Percentiles rank a stretch among this genome's conserved stretches.
These are phyloP conservation scores for Myiotriccus ornatus DNA, from an alignment of 2,797 vertebrate genomes.

Conservation along the genomic window DNA sequence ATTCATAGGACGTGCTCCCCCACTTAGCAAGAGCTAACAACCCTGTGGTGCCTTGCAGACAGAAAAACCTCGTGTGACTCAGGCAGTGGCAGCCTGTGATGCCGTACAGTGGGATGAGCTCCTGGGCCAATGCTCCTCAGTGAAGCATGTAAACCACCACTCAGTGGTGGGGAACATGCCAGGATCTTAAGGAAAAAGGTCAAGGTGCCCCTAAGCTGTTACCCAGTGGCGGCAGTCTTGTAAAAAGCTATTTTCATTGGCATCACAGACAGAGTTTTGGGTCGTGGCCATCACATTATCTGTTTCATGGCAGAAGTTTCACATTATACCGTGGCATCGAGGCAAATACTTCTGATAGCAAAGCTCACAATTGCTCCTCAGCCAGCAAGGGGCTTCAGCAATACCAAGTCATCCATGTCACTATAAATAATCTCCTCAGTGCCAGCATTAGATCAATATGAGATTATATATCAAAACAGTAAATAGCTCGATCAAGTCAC, in stretches of 20 bases:
- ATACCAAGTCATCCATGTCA: not conserved
- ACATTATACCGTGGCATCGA: rapidly evolving
- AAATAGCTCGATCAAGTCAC: not conserved
- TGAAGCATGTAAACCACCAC: not conserved
- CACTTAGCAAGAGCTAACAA: not conserved
- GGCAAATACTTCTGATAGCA: not conserved
- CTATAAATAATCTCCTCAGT: not conserved
- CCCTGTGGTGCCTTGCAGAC: rapidly evolving
- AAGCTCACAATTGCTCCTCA: not conserved
- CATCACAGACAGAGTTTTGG: not conserved
- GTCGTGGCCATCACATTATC: not conserved
- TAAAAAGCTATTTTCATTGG: not conserved
- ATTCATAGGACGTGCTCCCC: rapidly evolving
- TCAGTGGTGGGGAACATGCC: not conserved
- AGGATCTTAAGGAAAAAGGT: not conserved
- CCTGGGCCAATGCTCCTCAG: not conserved
- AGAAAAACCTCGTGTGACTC: not conserved
- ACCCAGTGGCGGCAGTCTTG: not conserved
- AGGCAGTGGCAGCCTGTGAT: not conserved
- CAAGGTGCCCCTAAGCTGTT: not conserved
- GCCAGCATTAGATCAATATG: not conserved
- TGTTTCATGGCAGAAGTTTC: not conserved
- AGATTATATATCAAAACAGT: not conserved
- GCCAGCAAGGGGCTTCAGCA: not conserved
- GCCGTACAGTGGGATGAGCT: rapidly evolving